These are phyloP conservation scores for Paedocypris micromegethes DNA, from an alignment of 2,797 vertebrate genomes.

Conservation along the genomic window DNA sequence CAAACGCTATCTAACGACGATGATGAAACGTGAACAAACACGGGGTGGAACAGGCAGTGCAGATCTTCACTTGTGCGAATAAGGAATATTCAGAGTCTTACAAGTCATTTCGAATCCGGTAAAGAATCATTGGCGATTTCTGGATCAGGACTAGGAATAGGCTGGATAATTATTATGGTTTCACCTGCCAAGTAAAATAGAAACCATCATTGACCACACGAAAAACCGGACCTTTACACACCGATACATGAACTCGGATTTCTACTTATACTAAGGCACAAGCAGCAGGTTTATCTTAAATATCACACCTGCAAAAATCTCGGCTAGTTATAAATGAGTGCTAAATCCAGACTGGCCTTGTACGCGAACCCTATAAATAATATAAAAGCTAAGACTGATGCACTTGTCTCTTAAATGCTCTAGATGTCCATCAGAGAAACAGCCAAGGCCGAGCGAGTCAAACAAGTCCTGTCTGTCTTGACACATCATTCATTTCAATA, in stretches of 20 bases:
- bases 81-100: conserved; percentile 54
- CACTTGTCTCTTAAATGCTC: not conserved
- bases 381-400: conserved; percentile 18
- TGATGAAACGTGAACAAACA: conserved; percentile 13
- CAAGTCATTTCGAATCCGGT: conserved; percentile 72
- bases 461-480: not conserved
- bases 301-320: not conserved
- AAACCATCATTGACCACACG: conserved; percentile 11
- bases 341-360: conserved; percentile 6
- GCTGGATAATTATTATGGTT: conserved; percentile 70
- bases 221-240: not conserved
- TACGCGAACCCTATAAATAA: conserved; percentile 10
- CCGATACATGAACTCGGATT: too few relatives aligned
- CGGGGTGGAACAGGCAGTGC: not conserved
- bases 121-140: conserved; percentile 62
- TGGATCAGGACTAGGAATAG: conserved; percentile 57
- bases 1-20: conserved; percentile 8
- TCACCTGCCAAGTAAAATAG: conserved; percentile 59
- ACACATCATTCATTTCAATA: conserved; percentile 19
- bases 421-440: conserved; percentile 2
- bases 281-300: too few relatives aligned
- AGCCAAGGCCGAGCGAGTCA: conserved; percentile 6
- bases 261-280: too few relatives aligned
- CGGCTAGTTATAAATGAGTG: not conserved
- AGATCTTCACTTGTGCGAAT: not conserved